Evolutionary conservation across 2,888 invertebrate genomes (phyloP), one percentile per base, ranked within the genome.

Genomic region (Lobophora halterata): DNA sequence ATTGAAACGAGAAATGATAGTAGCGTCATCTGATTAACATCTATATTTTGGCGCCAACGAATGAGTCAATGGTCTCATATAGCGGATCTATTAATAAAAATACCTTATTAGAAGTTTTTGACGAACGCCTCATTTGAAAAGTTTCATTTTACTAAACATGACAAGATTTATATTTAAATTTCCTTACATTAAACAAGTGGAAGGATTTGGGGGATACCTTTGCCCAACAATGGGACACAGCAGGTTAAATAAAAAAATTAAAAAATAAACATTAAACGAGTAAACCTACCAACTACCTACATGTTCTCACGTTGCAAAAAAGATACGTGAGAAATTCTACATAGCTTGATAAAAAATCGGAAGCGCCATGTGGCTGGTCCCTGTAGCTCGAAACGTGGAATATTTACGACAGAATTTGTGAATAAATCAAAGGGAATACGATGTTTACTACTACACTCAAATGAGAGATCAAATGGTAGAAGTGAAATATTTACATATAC

Each of bases 291-390:
- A 41, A 18, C 39, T 33, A 53, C 53, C 29, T 20, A 9, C 35
- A 21, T 26, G 41, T 48, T 53, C 52, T 48, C 58, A 60, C 52
- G 36, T 21, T 21, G 44, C 42, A 46, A 52, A 63, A 55, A 57
- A 56, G 48, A 49, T 56, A 60, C 64, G 73, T 68, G 74, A 66
- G 72, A 72, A 65, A 55, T 66, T 58, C 47, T 25, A 39, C 50
- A 52, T 61, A 48, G 40, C 45, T 50, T 60, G 54, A 69, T n/a
- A n/a, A 70, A 71, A 78, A 70, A 63, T 65, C 64, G 64, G 61
- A 72, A 64, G 55, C 56, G 49, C 67, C 79, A 80, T 79, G 71
- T 81, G 79, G 57, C 71, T 81, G 79, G 57, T 67, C 53, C 58
- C 53, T 53, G 58, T 47, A 45, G 49, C 55, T n/a, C 48, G 54